Percentiles rank a stretch among this genome's conserved stretches.
Evolutionary conservation across 2,797 vertebrate species (phyloP).

Genomic region (Labroides dimidiatus): DNA sequence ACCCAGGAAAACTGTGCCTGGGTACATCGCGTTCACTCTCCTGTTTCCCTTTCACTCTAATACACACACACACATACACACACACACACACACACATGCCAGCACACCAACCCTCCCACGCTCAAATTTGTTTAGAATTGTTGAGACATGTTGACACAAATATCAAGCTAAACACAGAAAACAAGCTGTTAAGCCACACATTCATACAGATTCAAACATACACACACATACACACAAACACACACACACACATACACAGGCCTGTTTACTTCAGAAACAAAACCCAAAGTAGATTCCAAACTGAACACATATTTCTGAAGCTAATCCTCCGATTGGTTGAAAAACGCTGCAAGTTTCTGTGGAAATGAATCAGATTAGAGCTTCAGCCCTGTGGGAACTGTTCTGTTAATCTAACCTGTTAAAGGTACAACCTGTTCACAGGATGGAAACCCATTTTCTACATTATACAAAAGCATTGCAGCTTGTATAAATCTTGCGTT

Average conservation of each 20-base stretch:
- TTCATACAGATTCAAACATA: slow-evolving; percentile 9
- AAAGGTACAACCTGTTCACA: neutral
- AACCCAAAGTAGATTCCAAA: slow-evolving; percentile 22
- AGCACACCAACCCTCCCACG: slow-evolving; percentile 56
- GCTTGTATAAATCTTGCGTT: too few species aligned
- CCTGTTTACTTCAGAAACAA: slow-evolving; percentile 27
- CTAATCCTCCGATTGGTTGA: slow-evolving; percentile 22
- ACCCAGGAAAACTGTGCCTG: slow-evolving; percentile 79
- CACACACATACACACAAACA: slow-evolving; percentile 3
- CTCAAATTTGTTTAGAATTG: slow-evolving; percentile 53
- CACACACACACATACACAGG: slow-evolving; percentile 7
- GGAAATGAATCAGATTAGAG: slow-evolving; percentile 3
- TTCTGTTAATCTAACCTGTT: slow-evolving; percentile 1
- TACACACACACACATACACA: slow-evolving; percentile 10
- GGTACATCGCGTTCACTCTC: slow-evolving; percentile 81
- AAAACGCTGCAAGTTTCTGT: slow-evolving; percentile 8
- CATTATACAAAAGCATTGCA: neutral
- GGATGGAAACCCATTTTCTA: neutral
- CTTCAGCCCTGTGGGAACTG: slow-evolving; percentile 18
- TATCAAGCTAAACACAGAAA: slow-evolving; percentile 55
- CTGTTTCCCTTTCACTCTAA: slow-evolving; percentile 30
- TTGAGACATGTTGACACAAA: slow-evolving; percentile 66
- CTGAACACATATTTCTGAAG: slow-evolving; percentile 18
- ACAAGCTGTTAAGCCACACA: slow-evolving; percentile 48
- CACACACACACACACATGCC: slow-evolving; percentile 23